These are phyloP conservation scores for Eueremaeus valkanovi DNA, from an alignment of 2,888 invertebrate species.

Conservation along the genomic window DNA sequence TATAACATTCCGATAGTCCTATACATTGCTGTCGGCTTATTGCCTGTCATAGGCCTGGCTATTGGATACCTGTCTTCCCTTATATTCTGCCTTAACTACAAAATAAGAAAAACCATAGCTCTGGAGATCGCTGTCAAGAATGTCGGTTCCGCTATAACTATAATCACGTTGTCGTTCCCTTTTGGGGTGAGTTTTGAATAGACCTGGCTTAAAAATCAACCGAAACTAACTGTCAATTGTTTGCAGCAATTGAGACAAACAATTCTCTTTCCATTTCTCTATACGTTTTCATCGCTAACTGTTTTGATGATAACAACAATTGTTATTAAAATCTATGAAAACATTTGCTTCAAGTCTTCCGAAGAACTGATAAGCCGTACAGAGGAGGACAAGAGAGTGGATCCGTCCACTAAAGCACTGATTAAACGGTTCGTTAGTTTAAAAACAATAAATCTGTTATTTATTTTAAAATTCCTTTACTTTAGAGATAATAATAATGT, in stretches of 20 bases:
- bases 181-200: conserved; percentile 43
- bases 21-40: conserved; percentile 48
- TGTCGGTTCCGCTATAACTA: conserved; percentile 51
- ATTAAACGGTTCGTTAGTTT: too few species aligned
- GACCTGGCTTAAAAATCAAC: background rate
- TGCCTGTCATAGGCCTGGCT: conserved; percentile 49
- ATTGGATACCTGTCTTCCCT: conserved; percentile 49
- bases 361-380: too few species aligned
- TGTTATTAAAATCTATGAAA: too few species aligned
- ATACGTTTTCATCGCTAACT: conserved; percentile 43
- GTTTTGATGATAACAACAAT: too few species aligned
- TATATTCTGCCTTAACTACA: conserved; percentile 47
- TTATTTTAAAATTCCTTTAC: too few species aligned
- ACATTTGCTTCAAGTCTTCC: too few species aligned
- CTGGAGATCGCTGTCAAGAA: conserved; percentile 51
- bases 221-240: background rate
- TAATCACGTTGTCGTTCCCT: conserved; percentile 50
- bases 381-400: too few species aligned
- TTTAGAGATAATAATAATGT: too few species aligned
- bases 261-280: conserved; percentile 47
- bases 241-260: conserved; percentile 45
- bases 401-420: too few species aligned
- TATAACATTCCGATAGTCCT: conserved; percentile 48
- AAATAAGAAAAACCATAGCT: conserved; percentile 49
- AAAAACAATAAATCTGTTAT: too few species aligned